These are phyloP conservation scores for Oryzaephilus surinamensis DNA, from an alignment of 1,140 invertebrate species.

Conservation along the genomic window DNA sequence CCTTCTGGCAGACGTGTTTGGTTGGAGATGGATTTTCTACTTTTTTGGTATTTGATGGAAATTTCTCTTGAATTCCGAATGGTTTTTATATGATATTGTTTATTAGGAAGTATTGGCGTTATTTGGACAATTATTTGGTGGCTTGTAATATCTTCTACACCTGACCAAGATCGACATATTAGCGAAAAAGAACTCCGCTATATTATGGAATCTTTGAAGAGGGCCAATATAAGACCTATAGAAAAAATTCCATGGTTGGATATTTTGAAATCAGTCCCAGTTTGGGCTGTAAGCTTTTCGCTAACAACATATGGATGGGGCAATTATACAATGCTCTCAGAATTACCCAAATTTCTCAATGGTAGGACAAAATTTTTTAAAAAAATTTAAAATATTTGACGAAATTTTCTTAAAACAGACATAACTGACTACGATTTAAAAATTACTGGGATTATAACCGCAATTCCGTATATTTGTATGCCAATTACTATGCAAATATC, in stretches of 20 bases:
- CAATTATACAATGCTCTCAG: slow-evolving; percentile 86
- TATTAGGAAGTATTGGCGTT: no score
- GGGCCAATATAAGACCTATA: slow-evolving; percentile 12
- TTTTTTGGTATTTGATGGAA: slow-evolving; percentile 56
- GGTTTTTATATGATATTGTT: slow-evolving; percentile 56
- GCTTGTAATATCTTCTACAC: slow-evolving; percentile 59
- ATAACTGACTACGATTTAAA: slow-evolving; percentile 59
- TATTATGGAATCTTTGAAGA: slow-evolving; percentile 47
- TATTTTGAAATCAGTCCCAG: slow-evolving; percentile 73
- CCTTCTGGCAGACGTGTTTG: slow-evolving; percentile 54
- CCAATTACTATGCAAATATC: slow-evolving; percentile 67
- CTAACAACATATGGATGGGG: slow-evolving; percentile 95
- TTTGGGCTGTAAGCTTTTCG: slow-evolving; percentile 82
- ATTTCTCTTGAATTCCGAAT: not conserved
- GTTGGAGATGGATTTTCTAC: slow-evolving; percentile 83
- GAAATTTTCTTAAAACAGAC: slow-evolving; percentile 43
- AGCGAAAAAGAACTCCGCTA: slow-evolving; percentile 63
- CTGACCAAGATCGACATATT: slow-evolving; percentile 63
- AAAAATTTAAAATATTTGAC: not conserved
- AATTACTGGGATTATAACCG: slow-evolving; percentile 69
- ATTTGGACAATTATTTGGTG: slow-evolving; percentile 58
- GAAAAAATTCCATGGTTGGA: slow-evolving; percentile 55
- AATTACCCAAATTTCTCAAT: slow-evolving; percentile 83
- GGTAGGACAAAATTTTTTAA: slow-evolving; percentile 37
- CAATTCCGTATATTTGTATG: slow-evolving; percentile 80